phyloP scores from a whole-genome alignment of 2,113 vertebrate genomes.

The Meriones unguiculatus region DNA sequence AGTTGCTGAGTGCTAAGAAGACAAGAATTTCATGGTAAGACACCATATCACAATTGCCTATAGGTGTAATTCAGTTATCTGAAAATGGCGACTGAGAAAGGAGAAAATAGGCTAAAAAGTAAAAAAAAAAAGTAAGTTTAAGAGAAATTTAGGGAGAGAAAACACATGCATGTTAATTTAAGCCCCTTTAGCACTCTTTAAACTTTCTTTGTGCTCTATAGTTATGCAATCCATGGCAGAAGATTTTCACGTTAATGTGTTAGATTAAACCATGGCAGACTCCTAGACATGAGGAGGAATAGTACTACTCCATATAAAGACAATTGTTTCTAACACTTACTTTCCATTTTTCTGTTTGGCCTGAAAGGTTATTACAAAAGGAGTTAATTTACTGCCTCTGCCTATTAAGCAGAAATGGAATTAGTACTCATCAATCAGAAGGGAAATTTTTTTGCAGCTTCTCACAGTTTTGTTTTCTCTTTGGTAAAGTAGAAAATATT shows the following conservation, averaged over 20 bases:
- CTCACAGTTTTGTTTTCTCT: constrained; percentile 16
- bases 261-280: constrained; percentile 45
- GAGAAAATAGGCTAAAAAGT: neutral
- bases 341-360: neutral
- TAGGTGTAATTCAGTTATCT: neutral
- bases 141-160: neutral
- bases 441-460: neutral
- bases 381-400: neutral
- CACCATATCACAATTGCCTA: neutral
- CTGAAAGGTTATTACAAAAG: constrained; percentile 8
- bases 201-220: neutral
- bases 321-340: neutral
- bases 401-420: neutral
- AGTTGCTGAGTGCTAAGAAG: neutral
- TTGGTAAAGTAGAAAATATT: neutral
- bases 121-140: neutral
- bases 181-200: neutral
- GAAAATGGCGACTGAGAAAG: neutral
- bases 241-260: neutral
- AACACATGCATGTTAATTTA: neutral
- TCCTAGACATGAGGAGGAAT: neutral
- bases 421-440: neutral
- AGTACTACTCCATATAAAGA: neutral
- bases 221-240: neutral
- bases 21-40: neutral